These are phyloP conservation scores for Mus musculus DNA, from an alignment of 2,113 vertebrate species.

Conservation along the genomic window GRCm39 chr5:65089001-65089500, in stretches of 20 bases:
- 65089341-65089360: background rate
- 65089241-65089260: too few relatives aligned
- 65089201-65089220: background rate
- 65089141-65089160: background rate
- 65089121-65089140: constrained; percentile 22
- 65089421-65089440: background rate
- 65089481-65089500: constrained; percentile 29
- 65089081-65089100: constrained; percentile 9
- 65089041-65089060: background rate
- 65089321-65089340: background rate
- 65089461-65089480: background rate
- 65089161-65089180: background rate
- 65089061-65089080: background rate
- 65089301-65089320: background rate
- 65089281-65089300: background rate
- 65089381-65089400: background rate
- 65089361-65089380: background rate
- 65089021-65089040: too few relatives aligned
- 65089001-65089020: too few relatives aligned
- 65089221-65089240: background rate
- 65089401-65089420: too few relatives aligned
- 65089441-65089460: background rate
- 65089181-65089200: background rate
- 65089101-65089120: background rate
- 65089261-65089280: too few relatives aligned